Conservation (phyloP, 2,113 vertebrate species). For the Callithrix jacchus region DNA sequence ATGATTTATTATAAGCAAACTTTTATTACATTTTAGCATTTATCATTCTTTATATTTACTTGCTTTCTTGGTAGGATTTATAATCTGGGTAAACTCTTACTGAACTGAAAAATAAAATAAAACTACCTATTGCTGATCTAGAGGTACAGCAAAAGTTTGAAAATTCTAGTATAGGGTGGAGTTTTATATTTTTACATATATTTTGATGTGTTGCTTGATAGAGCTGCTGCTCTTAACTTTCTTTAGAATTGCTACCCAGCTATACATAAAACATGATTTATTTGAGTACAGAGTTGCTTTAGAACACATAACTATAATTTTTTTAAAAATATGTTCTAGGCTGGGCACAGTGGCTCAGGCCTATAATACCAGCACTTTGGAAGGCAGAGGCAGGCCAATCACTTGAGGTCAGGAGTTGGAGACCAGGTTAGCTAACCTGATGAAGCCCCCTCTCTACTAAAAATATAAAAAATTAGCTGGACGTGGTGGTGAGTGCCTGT, state of each 20-base stretch:
- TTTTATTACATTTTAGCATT: neutral
- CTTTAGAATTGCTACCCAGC: conserved; percentile 2
- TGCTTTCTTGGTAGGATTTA: neutral
- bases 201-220: neutral
- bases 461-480: too few relatives aligned
- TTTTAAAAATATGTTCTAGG: neutral
- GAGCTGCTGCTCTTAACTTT: neutral
- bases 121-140: neutral
- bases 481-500: too few relatives aligned
- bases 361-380: too few relatives aligned
- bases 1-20: neutral
- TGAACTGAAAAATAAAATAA: neutral
- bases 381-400: too few relatives aligned
- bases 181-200: neutral
- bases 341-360: too few relatives aligned
- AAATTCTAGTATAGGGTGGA: neutral
- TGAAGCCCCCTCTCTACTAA: too few relatives aligned
- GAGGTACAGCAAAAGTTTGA: neutral
- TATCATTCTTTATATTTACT: neutral
- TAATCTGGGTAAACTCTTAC: neutral
- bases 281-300: neutral
- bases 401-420: too few relatives aligned
- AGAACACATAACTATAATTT: neutral
- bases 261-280: neutral
- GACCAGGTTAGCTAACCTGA: too few relatives aligned